Evolutionary conservation across 2,797 vertebrate genomes (phyloP), one percentile per base, ranked within the genome.

Genomic region (Alectoris magna): DNA sequence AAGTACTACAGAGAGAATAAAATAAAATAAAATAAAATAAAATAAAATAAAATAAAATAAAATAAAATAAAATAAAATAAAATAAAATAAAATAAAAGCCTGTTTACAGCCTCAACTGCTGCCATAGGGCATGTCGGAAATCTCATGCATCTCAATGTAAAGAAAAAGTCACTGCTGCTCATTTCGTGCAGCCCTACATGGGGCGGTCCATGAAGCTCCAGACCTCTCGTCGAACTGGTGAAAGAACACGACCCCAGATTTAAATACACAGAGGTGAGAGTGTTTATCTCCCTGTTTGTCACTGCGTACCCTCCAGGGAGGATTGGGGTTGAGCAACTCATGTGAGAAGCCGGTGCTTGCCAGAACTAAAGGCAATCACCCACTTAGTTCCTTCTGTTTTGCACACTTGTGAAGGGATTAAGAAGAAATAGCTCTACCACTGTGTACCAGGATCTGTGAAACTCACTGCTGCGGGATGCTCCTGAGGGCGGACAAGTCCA

Each of bases 131-230:
- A 22, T 21, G 31, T 36, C 10, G 14, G 10, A 53, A 91, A 87
- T 18, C 3, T 23, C 13, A 4, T 11, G 27, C 51, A 53, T 18
- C 8, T 80, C 0, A 0, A 10, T 27, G 68, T 8, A 27, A 19
- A 14, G 12, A 26, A 24, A 67, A 36, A n/a, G 27, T 27, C 71
- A 14, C n/a, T 46, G 8, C 18, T 7, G 27, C 14, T 4, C 9
- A 14, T 60, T 93, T 48, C 15, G 27, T 2, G 21, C 46, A 34
- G 14, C 9, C 16, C 6, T 22, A 5, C 17, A 7, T 3, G 34
- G 17, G 55, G 29, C 49, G 4, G 24, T 67, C 34, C 8, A 4
- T 11, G 43, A 67, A 63, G n/a, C 7, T 14, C 48, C 48, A 73
- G 34, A 31, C 0, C 1, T 17, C 23, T 29, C 26, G 9, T 62